phyloP scores from a whole-genome alignment of 2,797 vertebrate genomes.

The Enteromius treurensis region DNA sequence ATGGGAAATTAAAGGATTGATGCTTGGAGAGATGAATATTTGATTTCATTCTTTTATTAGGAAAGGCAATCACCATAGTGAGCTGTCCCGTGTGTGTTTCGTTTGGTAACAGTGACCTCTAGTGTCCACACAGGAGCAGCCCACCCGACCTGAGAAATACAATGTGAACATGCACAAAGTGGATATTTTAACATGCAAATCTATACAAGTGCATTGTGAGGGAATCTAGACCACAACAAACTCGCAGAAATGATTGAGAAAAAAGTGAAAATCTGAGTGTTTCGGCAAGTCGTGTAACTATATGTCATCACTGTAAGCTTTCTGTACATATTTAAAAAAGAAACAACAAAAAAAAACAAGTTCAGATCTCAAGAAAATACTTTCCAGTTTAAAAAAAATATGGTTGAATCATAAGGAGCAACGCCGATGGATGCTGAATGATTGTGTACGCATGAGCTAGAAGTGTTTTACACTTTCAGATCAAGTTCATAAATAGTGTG shows the following conservation, averaged over 20 bases:
- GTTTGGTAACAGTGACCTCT: conserved; percentile 67
- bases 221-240: not conserved
- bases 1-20: not conserved
- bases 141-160: conserved; percentile 7
- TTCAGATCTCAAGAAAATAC: not conserved
- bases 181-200: not conserved
- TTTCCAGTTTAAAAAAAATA: conserved; percentile 22
- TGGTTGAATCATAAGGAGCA: not conserved
- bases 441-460: not conserved
- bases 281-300: not conserved
- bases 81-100: conserved; percentile 5
- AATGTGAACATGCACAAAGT: not conserved
- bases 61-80: conserved; percentile 5
- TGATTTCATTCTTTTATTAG: conserved; percentile 26
- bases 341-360: not conserved
- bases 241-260: not conserved
- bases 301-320: not conserved
- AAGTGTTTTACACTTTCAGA: conserved; percentile 28
- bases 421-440: not conserved
- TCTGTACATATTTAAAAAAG: not conserved
- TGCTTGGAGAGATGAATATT: conserved; percentile 6
- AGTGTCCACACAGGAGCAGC: conserved; percentile 59
- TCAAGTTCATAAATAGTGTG: conserved; percentile 29
- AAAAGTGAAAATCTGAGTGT: not conserved
- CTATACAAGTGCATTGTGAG: not conserved